Conservation (phyloP, 2,888 invertebrate genomes). For the Uloborus plumipes region DNA sequence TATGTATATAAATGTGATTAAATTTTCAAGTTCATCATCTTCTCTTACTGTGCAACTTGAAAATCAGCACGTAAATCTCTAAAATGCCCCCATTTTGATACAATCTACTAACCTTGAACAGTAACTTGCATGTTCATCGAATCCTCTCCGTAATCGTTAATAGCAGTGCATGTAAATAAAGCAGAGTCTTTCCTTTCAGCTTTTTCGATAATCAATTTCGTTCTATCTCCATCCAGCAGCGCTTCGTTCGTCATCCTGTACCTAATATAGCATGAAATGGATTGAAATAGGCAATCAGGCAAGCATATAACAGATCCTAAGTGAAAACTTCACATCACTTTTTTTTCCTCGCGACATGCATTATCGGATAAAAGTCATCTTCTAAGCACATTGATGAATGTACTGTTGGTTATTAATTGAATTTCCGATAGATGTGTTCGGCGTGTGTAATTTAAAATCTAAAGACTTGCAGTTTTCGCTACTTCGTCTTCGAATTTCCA, state of each 20-base stretch:
- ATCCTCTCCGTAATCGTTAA: slow-evolving; percentile 60
- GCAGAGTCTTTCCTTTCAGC: slow-evolving; percentile 59
- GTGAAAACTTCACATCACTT: slow-evolving; percentile 20
- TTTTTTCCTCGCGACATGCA: slow-evolving; percentile 12
- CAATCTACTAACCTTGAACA: slow-evolving; percentile 55
- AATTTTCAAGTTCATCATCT: no score
- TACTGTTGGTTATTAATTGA: slow-evolving; percentile 48
- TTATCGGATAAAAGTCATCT: slow-evolving; percentile 49
- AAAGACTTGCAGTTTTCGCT: background rate
- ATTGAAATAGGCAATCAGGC: slow-evolving; percentile 28
- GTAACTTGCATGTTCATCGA: slow-evolving; percentile 61
- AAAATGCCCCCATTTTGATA: no score
- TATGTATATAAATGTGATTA: no score
- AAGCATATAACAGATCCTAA: slow-evolving; percentile 21
- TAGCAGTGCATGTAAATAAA: slow-evolving; percentile 58
- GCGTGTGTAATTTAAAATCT: slow-evolving; percentile 43
- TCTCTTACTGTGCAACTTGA: no score
- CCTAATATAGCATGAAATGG: slow-evolving; percentile 45
- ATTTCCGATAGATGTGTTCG: slow-evolving; percentile 46
- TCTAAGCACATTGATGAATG: slow-evolving; percentile 42
- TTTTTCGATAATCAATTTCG: slow-evolving; percentile 61
- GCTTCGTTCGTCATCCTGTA: slow-evolving; percentile 51
- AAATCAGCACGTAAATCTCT: no score
- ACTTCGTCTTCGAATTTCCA: no score
- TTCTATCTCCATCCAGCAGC: slow-evolving; percentile 56